phyloP scores from a whole-genome alignment of 2,797 vertebrate species.

The Tinamus major region DNA sequence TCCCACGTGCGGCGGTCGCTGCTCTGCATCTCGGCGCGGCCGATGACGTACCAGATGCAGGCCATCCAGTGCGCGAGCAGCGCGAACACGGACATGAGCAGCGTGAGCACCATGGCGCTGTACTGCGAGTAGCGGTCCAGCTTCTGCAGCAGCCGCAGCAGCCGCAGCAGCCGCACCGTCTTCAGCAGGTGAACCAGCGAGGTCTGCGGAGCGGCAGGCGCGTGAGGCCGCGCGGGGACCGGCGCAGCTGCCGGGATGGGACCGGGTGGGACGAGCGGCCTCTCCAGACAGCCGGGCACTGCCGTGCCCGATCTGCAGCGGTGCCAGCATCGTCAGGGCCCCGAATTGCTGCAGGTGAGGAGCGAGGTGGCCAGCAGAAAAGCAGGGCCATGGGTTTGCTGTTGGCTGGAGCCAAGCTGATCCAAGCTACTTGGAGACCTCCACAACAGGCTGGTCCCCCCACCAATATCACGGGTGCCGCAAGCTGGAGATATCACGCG shows the following conservation, averaged over 20 bases:
- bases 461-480: neutral
- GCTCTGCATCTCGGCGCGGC: constrained; percentile 90
- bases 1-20: constrained; percentile 92
- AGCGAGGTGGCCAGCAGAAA: accelerated
- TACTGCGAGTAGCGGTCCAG: constrained; percentile 96
- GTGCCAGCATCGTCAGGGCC: neutral
- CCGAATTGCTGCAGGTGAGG: accelerated
- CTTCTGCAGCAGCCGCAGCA: constrained; percentile 93
- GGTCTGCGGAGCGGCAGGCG: constrained; percentile 77
- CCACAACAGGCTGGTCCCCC: neutral
- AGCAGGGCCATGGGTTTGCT: neutral
- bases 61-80: constrained; percentile 98
- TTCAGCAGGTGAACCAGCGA: constrained; percentile 94
- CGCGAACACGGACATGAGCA: constrained; percentile 95
- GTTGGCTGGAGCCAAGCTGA: neutral
- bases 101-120: constrained; percentile 93
- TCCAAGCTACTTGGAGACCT: neutral
- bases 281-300: neutral
- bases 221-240: neutral
- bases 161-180: constrained; percentile 90
- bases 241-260: accelerated
- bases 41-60: constrained; percentile 96
- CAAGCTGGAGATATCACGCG: neutral
- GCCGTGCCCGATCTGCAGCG: accelerated
- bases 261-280: neutral